Evolutionary conservation across 2,113 vertebrate genomes (phyloP), one percentile per base, ranked within the genome.

Genomic region (Cebidichthys violaceus): DNA sequence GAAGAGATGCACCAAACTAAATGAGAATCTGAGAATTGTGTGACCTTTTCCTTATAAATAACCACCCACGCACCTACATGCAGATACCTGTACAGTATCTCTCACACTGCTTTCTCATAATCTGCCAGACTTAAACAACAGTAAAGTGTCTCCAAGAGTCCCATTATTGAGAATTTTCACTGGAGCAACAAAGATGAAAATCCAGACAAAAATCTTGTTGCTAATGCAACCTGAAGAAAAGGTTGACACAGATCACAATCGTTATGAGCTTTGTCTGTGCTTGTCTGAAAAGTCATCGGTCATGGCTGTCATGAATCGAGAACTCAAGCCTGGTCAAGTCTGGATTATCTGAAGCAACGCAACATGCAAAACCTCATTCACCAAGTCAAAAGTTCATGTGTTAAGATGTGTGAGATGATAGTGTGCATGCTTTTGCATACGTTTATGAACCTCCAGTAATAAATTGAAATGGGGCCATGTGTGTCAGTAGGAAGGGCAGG

Each of bases 221-320:
- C 31, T 62, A 29, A 20, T 65, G 7, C 55, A 71, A 39, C 4
- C 3, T 29, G 24, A 54, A 27, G 3, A 74, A 71, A 73, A 10
- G 66, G 17, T 61, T 3, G 11, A 35, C 33, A 60, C 15, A 41
- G 35, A 65, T 54, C 8, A 29, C 41, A 27, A 22, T 70, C 2
- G n/a, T 15, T 45, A 39, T 18, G 18, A 31, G 29, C 64, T 73
- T 39, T 84, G 90, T 78, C 71, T 85, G 54, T 47, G 47, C 86
- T 68, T 76, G 83, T 82, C 68, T 57, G 4, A 75, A 71, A 50
- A 29, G 47, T 57, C 24, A 73, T 67, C 27, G 4, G 67, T 39
- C 57, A 66, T 9, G 10, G 9, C 35, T 75, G 31, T 67, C 64
- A 41, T 31, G 33, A 68, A 43, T 39, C 18, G 11, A 47, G 11